Evolutionary conservation across 1,140 invertebrate genomes (phyloP), one percentile per base, ranked within the genome.

Genomic region (Dreissena polymorpha): DNA sequence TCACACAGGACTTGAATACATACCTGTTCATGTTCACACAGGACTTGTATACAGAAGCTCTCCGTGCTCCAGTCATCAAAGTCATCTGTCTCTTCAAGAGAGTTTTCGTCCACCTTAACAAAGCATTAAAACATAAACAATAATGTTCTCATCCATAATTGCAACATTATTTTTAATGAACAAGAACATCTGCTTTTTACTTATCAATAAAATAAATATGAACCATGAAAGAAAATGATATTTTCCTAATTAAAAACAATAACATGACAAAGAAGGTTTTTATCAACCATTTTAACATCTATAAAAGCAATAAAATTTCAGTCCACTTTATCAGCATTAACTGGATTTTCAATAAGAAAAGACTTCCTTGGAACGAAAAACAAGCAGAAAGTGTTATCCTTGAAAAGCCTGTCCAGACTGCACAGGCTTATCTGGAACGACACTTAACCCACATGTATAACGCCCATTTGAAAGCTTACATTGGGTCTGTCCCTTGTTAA

Each of bases 21-120:
- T 87, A 76, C 75, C 89, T n/a, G n/a, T n/a, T n/a, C 89, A 86
- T 89, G 80, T 87, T 91, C 90, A 89, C 90, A 91, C 55, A 91
- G 73, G 10, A 89, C 39, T 67, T 83, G 83, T 21, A 90, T 80
- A 87, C 90, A 90, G 55, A 91, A 88, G 49, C 69, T 85, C 53
- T 90, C 89, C 64, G 77, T 86, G 25, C 86, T 85, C 88, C 89
- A 88, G 64, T 80, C 85, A 23, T 90, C 87, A 13, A 79, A 80
- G 27, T 88, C 86, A 25, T 86, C 82, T 14, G 64, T 51, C 10
- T 84, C 75, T 50, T 57, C 55, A 49, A 80, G n/a, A 5, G 65
- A 69, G 50, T 51, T 60, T n/a, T 70, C 68, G 25, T 81, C 78
- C 14, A 81, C 50, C 69, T 81, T 69, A 12, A 72, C 27, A 27